A percentile compares a stretch with the other conserved stretches of the same genome.
Conservation (phyloP, 2,113 vertebrate species). For the Ibidorhyncha struthersii region DNA sequence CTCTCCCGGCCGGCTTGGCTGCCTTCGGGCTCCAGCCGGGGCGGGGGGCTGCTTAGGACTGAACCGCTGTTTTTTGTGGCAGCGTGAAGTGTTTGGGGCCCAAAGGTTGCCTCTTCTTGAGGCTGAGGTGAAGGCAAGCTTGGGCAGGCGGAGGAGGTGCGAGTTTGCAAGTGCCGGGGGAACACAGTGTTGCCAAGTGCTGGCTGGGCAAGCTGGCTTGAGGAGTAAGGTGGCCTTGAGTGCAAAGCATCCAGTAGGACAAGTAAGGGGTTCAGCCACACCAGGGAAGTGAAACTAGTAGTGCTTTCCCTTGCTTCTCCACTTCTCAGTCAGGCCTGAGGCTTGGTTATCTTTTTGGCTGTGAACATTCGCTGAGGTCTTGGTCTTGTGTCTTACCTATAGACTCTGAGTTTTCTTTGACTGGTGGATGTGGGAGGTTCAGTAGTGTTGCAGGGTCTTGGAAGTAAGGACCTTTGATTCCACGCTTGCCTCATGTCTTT, state of each 20-base stretch:
- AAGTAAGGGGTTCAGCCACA: rapidly evolving
- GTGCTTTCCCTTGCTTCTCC: neutral
- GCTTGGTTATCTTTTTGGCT: rapidly evolving
- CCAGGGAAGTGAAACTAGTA: neutral
- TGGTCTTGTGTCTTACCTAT: rapidly evolving
- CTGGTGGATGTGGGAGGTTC: neutral
- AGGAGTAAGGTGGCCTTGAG: neutral
- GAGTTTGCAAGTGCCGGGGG: neutral
- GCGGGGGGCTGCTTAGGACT: neutral
- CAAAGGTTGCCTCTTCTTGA: neutral
- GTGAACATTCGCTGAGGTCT: neutral
- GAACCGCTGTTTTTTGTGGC: rapidly evolving
- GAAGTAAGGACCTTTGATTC: neutral
- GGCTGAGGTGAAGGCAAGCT: neutral
- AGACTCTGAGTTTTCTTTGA: neutral
- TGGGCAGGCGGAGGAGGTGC: neutral
- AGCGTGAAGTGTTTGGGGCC: too few relatives aligned
- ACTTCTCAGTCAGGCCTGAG: rapidly evolving
- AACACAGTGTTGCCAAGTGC: rapidly evolving
- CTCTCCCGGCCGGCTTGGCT: too few relatives aligned
- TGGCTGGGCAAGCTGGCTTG: rapidly evolving
- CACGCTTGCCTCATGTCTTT: rapidly evolving
- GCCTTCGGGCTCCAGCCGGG: too few relatives aligned
- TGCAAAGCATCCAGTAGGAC: rapidly evolving
- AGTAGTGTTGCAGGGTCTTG: neutral